These are phyloP conservation scores for Cepaea nemoralis DNA, from an alignment of 1,140 invertebrate genomes.

Conservation along the genomic window DNA sequence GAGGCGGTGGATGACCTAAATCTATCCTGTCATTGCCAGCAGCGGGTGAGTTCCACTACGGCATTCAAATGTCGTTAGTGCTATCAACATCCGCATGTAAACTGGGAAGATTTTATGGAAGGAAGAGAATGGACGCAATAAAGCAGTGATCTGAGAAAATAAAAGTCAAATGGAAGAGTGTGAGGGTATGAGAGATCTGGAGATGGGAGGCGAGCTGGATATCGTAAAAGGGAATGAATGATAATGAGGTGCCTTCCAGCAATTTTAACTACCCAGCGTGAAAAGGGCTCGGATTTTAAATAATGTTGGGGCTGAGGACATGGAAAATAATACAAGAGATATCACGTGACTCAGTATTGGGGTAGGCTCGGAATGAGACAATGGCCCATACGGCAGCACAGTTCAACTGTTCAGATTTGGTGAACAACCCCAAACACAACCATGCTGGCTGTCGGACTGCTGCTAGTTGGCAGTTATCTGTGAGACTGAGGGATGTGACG, in stretches of 20 bases:
- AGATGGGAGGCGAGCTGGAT: background rate
- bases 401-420: too few relatives aligned
- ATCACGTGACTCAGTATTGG: background rate
- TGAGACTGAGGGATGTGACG: too few relatives aligned
- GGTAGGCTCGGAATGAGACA: background rate
- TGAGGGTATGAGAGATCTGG: background rate
- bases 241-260: conserved; percentile 10
- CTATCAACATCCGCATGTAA: background rate
- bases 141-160: background rate
- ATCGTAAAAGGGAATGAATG: background rate
- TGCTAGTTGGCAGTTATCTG: too few relatives aligned
- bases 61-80: conserved; percentile 8
- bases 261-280: background rate
- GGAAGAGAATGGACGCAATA: background rate
- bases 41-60: background rate
- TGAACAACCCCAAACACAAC: too few relatives aligned
- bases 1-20: background rate
- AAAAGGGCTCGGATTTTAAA: conserved; percentile 4
- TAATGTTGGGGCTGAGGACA: background rate
- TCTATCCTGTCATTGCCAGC: conserved; percentile 9
- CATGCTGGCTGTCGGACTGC: too few relatives aligned
- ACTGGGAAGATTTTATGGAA: background rate
- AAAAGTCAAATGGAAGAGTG: background rate
- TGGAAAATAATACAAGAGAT: background rate
- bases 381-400: background rate